These are phyloP conservation scores for Oreochromis mossambicus DNA, from an alignment of 2,797 vertebrate species.

Conservation along the genomic window DNA sequence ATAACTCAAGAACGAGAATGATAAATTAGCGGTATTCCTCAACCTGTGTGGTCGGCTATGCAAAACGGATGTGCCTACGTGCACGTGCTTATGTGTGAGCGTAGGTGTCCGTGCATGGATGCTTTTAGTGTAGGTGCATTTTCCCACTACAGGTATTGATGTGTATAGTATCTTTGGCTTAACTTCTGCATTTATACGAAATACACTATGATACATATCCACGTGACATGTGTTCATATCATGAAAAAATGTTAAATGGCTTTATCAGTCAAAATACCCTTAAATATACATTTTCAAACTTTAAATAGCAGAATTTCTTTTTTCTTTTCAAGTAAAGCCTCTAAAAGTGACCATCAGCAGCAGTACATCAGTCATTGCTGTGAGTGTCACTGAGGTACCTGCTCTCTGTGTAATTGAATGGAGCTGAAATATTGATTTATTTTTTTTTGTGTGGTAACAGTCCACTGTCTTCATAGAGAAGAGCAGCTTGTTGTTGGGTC, in stretches of 20 bases:
- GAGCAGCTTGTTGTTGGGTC: slow-evolving; percentile 4
- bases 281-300: neutral
- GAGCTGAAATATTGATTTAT: slow-evolving; percentile 60
- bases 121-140: neutral
- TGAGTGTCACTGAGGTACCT: slow-evolving; percentile 36
- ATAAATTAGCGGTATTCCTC: neutral
- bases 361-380: slow-evolving; percentile 22
- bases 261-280: neutral
- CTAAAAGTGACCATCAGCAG: slow-evolving; percentile 4
- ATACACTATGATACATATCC: neutral
- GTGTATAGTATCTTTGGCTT: neutral
- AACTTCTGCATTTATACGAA: neutral
- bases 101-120: neutral
- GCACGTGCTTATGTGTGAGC: neutral
- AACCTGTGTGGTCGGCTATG: neutral
- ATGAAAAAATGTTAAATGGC: neutral
- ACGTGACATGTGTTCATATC: neutral
- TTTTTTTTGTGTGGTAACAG: neutral
- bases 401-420: slow-evolving; percentile 50
- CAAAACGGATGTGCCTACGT: neutral
- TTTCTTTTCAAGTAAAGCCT: neutral
- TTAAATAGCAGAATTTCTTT: neutral
- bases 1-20: neutral
- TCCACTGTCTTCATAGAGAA: slow-evolving; percentile 3
- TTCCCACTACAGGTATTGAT: neutral